A percentile compares a stretch with the other conserved stretches of the same genome.
phyloP scores from a whole-genome alignment of 1,140 invertebrate species.

The Philopotamus ludificatus region DNA sequence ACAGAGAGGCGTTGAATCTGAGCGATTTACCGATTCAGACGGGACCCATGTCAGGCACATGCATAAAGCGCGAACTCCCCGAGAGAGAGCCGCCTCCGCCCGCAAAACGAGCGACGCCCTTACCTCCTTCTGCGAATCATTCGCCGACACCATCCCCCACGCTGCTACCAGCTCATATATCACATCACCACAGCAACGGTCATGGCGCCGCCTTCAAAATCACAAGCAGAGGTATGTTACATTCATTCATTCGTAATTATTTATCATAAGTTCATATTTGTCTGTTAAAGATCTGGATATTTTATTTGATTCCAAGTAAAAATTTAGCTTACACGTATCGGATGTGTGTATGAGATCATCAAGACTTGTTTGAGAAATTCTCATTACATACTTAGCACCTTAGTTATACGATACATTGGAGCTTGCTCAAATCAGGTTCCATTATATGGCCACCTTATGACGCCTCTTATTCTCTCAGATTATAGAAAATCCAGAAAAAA shows the following conservation, averaged over 20 bases:
- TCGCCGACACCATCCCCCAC: constrained; percentile 49
- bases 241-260: background rate
- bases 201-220: constrained; percentile 85
- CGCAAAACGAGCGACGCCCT: constrained; percentile 59
- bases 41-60: constrained; percentile 44
- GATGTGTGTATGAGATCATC: too few relatives aligned
- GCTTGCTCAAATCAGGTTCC: too few relatives aligned
- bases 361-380: too few relatives aligned
- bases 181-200: constrained; percentile 49
- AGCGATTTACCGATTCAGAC: constrained; percentile 58
- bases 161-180: constrained; percentile 45
- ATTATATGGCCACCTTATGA: too few relatives aligned
- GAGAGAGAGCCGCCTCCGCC: constrained; percentile 60
- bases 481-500: too few relatives aligned
- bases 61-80: constrained; percentile 63
- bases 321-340: too few relatives aligned
- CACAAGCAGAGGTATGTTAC: constrained; percentile 71
- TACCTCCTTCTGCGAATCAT: constrained; percentile 46
- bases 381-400: too few relatives aligned
- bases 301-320: too few relatives aligned
- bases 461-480: too few relatives aligned
- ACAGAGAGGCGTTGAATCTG: constrained; percentile 62
- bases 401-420: too few relatives aligned
- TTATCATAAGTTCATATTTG: too few relatives aligned
- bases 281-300: too few relatives aligned